Evolutionary conservation across 1,140 invertebrate species (phyloP).

Genomic region (Spodoptera litura): DNA sequence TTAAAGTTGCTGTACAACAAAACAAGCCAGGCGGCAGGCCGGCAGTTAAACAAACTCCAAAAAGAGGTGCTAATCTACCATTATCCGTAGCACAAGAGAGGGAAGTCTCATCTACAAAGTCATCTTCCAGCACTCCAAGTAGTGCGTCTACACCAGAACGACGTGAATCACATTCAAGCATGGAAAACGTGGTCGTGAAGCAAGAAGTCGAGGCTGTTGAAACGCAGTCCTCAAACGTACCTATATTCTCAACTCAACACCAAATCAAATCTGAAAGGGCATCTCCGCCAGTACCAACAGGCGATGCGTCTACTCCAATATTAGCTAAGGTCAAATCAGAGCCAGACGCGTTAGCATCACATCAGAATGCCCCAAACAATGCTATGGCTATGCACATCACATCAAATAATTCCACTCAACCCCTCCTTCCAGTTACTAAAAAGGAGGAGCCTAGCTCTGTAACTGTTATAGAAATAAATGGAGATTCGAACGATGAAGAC

Average conservation of each 20-base stretch:
- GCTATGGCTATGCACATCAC: neutral
- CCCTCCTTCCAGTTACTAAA: constrained; percentile 73
- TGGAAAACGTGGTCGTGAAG: constrained; percentile 74
- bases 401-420: constrained; percentile 45
- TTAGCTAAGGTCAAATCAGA: constrained; percentile 74
- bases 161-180: constrained; percentile 46
- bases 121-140: constrained; percentile 24
- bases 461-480: constrained; percentile 81
- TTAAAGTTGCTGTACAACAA: constrained; percentile 45
- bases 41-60: constrained; percentile 78
- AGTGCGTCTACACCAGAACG: constrained; percentile 40
- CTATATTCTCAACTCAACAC: constrained; percentile 65
- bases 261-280: constrained; percentile 76
- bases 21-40: constrained; percentile 63
- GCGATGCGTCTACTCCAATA: constrained; percentile 66
- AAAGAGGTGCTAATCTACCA: constrained; percentile 65
- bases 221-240: constrained; percentile 53
- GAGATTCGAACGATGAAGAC: constrained; percentile 82
- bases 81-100: constrained; percentile 43
- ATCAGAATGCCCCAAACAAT: constrained; percentile 48
- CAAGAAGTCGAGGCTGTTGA: constrained; percentile 66
- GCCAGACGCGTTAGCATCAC: constrained; percentile 55
- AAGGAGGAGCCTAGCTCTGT: constrained; percentile 63
- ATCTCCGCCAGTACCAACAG: constrained; percentile 61
- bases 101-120: constrained; percentile 44